Evolutionary conservation across 2,888 invertebrate genomes (phyloP), one percentile per base, ranked within the genome.

Genomic region (Drosophila cracens): DNA sequence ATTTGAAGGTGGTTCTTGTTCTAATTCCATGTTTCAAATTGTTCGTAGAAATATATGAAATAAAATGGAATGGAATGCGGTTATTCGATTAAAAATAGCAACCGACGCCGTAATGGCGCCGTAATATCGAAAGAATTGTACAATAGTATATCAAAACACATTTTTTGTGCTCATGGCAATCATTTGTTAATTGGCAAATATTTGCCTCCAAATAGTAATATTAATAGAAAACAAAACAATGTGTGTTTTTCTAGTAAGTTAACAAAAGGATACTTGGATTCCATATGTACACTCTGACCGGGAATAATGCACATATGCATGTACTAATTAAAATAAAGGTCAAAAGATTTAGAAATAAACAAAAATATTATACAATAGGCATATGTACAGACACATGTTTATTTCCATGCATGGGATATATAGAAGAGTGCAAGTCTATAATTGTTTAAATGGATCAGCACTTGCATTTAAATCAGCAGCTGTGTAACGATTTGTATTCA

Each of bases 401-500:
- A 40, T 40, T n/a, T 31, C 16, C 29, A 40, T 29, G 40, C 38
- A 21, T 31, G 16, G 18, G n/a, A 38, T 25, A 54, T 56, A 36
- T 13, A 16, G 31, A 6, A 36, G 40, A 40, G 27, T 40, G 25
- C 34, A 51, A 6, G 36, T 43, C 31, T 6, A 33, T 46, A 43
- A 27, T 34, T 46, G 21, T 58, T 63, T 78, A 62, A 69, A 73
- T 73, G 62, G 69, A 65, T 65, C 56, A 38, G 8, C 16, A 46
- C 21, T 51, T 40, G 3, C n/a, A 25, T 57, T 27, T 5, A 16
- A 56, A 56, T 29, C 31, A 36, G 7, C 52, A 56, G 21, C 7
- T 31, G 43, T 21, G 11, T 31, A 64, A 31, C 11, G 25, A 66
- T 10, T 43, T 33, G 27, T 34, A 27, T 49, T 62, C 57, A 36